phyloP scores from a whole-genome alignment of 92 coral and sea anemone species.

The Porites evermanni region DNA sequence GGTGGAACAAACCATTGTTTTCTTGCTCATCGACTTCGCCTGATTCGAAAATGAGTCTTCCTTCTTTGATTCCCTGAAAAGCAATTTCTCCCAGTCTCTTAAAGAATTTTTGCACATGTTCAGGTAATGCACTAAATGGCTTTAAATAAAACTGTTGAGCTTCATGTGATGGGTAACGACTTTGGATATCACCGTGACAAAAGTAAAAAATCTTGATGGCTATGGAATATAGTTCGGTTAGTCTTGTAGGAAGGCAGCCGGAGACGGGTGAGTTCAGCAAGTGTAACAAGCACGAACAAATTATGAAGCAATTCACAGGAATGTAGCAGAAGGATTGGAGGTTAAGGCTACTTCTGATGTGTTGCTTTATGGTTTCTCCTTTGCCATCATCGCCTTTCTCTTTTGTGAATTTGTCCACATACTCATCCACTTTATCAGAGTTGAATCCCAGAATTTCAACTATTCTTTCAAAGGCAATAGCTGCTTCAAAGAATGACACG shows the following conservation, averaged over 20 bases:
- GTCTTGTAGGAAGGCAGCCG: slow-evolving; percentile 19
- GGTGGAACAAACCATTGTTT: too few species aligned
- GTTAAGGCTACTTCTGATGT: not conserved
- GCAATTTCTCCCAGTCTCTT: slow-evolving; percentile 34
- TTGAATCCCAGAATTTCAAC: slow-evolving; percentile 1
- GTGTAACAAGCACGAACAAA: not conserved
- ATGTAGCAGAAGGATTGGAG: slow-evolving; percentile 42
- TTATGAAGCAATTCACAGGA: slow-evolving; percentile 12
- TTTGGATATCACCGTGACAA: not conserved
- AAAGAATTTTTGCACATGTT: not conserved
- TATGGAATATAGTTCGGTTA: slow-evolving; percentile 40
- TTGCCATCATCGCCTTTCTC: not conserved
- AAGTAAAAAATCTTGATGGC: slow-evolving; percentile 21
- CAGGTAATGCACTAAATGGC: too few species aligned
- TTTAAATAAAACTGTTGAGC: too few species aligned
- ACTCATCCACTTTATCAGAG: not conserved
- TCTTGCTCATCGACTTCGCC: not conserved
- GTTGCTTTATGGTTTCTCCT: not conserved
- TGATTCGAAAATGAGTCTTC: slow-evolving; percentile 31
- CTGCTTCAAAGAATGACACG: not conserved
- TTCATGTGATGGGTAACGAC: too few species aligned
- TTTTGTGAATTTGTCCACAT: not conserved
- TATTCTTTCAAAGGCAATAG: not conserved
- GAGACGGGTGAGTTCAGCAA: not conserved
- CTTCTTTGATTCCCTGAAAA: slow-evolving; percentile 27